phyloP scores from a whole-genome alignment of 2,888 invertebrate genomes.

The Hyalella azteca region DNA sequence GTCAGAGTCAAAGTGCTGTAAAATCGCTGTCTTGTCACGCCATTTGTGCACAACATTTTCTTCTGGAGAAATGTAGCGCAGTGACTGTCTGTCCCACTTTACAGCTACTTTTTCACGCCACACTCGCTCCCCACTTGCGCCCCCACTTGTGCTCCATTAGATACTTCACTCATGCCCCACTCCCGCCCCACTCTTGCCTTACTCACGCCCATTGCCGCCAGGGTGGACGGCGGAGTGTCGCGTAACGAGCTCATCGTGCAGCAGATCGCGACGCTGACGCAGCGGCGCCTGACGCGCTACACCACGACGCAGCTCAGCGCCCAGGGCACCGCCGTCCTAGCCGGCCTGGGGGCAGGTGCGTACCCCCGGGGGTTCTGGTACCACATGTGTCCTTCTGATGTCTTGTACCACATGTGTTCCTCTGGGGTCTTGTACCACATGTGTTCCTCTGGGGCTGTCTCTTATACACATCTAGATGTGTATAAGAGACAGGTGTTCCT shows the following conservation, averaged over 20 bases:
- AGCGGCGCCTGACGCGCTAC: constrained; percentile 76
- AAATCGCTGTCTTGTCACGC: no score
- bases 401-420: background rate
- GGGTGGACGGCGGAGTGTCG: constrained; percentile 96
- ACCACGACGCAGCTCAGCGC: constrained; percentile 80
- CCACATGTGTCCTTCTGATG: background rate
- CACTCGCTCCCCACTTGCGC: background rate
- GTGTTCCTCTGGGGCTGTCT: background rate
- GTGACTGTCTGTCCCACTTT: no score
- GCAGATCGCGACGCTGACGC: constrained; percentile 81
- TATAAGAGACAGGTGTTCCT: background rate
- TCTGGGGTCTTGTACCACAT: background rate
- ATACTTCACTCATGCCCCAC: background rate
- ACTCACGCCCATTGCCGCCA: constrained; percentile 63
- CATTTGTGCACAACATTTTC: no score
- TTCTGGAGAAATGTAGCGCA: no score
- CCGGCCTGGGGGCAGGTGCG: constrained; percentile 78
- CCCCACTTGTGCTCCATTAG: background rate
- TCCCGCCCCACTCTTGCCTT: background rate
- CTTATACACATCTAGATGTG: background rate
- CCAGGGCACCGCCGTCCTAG: constrained; percentile 83
- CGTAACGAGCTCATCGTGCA: constrained; percentile 91
- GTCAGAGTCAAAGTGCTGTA: no score
- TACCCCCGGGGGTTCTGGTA: background rate
- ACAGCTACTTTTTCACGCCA: no score